These are phyloP conservation scores for Cyclopterus lumpus DNA, from an alignment of 2,797 vertebrate species.

Conservation along the genomic window DNA sequence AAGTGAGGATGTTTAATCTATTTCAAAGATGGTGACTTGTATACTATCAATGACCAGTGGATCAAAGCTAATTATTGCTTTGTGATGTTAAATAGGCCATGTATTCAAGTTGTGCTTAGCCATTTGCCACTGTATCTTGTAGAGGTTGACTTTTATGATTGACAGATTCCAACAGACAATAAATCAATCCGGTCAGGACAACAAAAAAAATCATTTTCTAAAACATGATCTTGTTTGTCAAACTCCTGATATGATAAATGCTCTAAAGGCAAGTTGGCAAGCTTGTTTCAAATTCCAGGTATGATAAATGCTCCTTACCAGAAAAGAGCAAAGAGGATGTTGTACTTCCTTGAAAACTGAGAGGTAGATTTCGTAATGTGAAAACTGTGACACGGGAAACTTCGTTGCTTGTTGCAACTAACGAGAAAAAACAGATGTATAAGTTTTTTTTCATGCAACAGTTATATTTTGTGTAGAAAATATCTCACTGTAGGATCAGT, in stretches of 20 bases:
- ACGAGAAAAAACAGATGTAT: neutral
- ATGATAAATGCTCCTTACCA: too few species aligned
- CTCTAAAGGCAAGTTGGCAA: neutral
- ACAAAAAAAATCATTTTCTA: neutral
- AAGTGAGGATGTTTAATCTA: neutral
- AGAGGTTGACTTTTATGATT: neutral
- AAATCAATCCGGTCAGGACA: neutral
- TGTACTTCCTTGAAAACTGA: neutral
- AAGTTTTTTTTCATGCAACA: neutral
- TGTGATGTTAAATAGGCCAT: neutral
- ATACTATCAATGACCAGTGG: neutral
- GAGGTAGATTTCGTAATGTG: neutral
- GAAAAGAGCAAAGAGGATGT: neutral
- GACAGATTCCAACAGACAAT: neutral
- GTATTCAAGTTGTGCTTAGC: neutral
- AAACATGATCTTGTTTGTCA: neutral
- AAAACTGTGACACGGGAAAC: neutral
- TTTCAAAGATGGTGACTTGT: neutral
- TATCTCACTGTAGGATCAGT: neutral
- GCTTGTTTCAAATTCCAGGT: too few species aligned
- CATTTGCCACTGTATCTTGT: neutral
- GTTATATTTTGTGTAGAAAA: neutral
- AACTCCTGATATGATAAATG: neutral
- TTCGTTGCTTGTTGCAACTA: neutral
- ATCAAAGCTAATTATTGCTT: slow-evolving; percentile 5